A percentile compares a stretch with the other conserved stretches of the same genome.
Conservation (phyloP, 2,888 invertebrate species). For the Rugalucina vietnamica region DNA sequence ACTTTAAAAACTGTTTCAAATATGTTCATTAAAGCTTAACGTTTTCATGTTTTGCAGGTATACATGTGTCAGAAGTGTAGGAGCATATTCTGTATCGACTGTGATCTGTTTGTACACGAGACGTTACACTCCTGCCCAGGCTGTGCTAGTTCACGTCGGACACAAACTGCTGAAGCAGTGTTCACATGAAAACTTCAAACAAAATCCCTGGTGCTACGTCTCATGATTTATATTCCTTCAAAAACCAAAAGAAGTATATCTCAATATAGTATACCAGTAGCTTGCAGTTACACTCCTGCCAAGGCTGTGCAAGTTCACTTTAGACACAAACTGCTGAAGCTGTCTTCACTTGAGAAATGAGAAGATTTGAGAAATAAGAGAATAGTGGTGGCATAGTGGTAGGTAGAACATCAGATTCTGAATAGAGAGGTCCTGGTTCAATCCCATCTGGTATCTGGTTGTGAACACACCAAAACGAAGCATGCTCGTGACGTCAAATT, state of each 20-base stretch:
- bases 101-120: conserved; percentile 97
- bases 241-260: too few relatives aligned
- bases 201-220: too few relatives aligned
- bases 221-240: too few relatives aligned
- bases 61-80: conserved; percentile 92
- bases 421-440: too few relatives aligned
- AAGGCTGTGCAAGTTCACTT: neutral
- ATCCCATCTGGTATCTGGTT: too few relatives aligned
- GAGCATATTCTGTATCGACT: conserved; percentile 95
- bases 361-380: too few relatives aligned
- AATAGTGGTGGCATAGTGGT: too few relatives aligned
- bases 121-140: conserved; percentile 98
- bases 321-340: conserved; percentile 12
- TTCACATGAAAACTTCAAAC: too few relatives aligned
- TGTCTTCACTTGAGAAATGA: conserved; percentile 11
- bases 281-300: neutral
- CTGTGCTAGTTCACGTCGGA: conserved; percentile 86
- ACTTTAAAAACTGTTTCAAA: neutral
- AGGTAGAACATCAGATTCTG: too few relatives aligned
- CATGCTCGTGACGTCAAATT: too few relatives aligned
- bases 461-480: too few relatives aligned
- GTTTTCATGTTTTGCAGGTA: conserved; percentile 86
- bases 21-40: neutral
- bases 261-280: too few relatives aligned
- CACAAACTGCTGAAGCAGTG: conserved; percentile 65